Conservation (phyloP, 2,797 vertebrate genomes). For the Neomorphus geoffroyi region DNA sequence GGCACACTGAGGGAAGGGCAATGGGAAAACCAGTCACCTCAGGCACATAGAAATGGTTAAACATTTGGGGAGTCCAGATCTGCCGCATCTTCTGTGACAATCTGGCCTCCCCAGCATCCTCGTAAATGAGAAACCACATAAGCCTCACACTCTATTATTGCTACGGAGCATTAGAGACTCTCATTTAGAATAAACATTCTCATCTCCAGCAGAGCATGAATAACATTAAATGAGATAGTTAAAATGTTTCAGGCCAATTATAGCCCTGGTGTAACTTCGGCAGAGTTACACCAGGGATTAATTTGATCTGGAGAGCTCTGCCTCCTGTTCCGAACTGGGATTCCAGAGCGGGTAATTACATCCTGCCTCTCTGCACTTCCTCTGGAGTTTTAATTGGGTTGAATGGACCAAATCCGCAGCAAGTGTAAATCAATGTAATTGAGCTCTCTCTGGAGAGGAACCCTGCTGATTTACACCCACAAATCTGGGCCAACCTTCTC, state of each 20-base stretch:
- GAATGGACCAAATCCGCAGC: constrained; percentile 46
- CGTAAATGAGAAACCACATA: constrained; percentile 56
- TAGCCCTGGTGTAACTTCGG: constrained; percentile 62
- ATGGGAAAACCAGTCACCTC: background rate
- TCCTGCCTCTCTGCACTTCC: constrained; percentile 57
- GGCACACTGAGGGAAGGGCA: background rate
- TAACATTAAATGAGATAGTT: constrained; percentile 74
- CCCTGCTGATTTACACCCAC: constrained; percentile 21
- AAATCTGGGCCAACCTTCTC: background rate
- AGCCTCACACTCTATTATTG: constrained; percentile 60
- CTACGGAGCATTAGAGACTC: constrained; percentile 63
- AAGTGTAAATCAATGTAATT: constrained; percentile 45
- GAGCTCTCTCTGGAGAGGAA: constrained; percentile 33
- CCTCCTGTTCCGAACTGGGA: constrained; percentile 57
- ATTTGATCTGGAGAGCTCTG: constrained; percentile 59
- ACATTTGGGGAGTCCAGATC: constrained; percentile 15
- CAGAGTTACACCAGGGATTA: constrained; percentile 60
- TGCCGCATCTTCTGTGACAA: constrained; percentile 34
- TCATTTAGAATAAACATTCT: constrained; percentile 75
- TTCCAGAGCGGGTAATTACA: constrained; percentile 60
- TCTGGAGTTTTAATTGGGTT: constrained; percentile 63
- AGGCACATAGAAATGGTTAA: background rate
- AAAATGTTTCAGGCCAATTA: constrained; percentile 72
- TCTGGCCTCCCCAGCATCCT: constrained; percentile 55
- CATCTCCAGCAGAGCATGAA: constrained; percentile 71